Evolutionary conservation across 2,888 invertebrate genomes (phyloP).

Genomic region (Tetragonula carbonaria): DNA sequence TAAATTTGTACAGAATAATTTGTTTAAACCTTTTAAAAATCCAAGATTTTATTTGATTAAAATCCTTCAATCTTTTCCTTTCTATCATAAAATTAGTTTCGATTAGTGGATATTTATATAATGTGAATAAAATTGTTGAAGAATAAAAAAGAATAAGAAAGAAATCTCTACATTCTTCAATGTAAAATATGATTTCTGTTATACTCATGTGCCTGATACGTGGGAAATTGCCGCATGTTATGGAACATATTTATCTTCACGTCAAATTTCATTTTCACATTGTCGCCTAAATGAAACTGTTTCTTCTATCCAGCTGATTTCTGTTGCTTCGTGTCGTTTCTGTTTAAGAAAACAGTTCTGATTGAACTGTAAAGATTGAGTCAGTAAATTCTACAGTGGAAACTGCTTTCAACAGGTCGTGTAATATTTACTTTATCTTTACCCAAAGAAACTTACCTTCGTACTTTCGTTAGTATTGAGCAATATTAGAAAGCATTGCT

Average conservation of each 20-base stretch:
- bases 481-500: background rate
- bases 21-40: background rate
- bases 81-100: too few relatives aligned
- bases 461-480: background rate
- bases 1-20: background rate
- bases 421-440: slow-evolving; percentile 5
- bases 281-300: background rate
- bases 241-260: background rate
- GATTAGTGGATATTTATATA: background rate
- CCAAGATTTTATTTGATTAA: too few relatives aligned
- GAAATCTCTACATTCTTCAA: background rate
- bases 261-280: slow-evolving; percentile 6
- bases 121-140: background rate
- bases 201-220: background rate
- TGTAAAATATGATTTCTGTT: background rate
- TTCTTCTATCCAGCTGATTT: background rate
- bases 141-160: background rate
- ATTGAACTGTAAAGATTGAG: too few relatives aligned
- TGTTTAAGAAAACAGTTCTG: slow-evolving; percentile 1
- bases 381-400: slow-evolving; percentile 1
- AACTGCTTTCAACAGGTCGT: slow-evolving; percentile 28
- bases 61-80: background rate
- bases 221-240: background rate
- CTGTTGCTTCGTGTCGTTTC: too few relatives aligned
- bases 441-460: background rate